Conservation (phyloP, 2,113 vertebrate species). For the Ptilonorhynchus violaceus region DNA sequence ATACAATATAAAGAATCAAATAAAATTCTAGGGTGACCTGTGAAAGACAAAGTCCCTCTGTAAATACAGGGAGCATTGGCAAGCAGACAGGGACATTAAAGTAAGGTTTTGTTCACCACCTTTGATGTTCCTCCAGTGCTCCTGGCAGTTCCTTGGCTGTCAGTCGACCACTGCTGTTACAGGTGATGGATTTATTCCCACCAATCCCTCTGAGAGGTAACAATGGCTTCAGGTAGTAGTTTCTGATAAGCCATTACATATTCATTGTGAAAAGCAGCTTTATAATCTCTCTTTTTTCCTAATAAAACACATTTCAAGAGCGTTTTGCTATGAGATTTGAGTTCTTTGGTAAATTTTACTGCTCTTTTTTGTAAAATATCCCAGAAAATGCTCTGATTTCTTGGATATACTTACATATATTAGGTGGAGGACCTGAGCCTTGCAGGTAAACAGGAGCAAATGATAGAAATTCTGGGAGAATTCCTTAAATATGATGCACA, state of each 20-base stretch:
- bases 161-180: not conserved
- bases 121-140: not conserved
- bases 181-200: not conserved
- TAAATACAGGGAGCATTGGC: not conserved
- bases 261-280: not conserved
- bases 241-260: not conserved
- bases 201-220: not conserved
- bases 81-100: not conserved
- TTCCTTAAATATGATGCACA: not conserved
- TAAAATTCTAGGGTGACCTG: not conserved
- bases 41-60: not conserved
- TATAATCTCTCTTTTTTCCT: not conserved
- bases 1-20: not conserved
- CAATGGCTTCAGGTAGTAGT: not conserved
- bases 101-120: not conserved
- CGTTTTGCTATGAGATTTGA: fast-evolving
- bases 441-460: not conserved
- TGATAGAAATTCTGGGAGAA: not conserved
- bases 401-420: not conserved
- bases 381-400: not conserved
- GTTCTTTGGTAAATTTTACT: not conserved
- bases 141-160: not conserved
- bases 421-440: not conserved
- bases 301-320: not conserved
- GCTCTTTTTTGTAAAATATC: not conserved